Evolutionary conservation across 2,888 invertebrate species (phyloP).

Genomic region (Asteroscopus sphinx): DNA sequence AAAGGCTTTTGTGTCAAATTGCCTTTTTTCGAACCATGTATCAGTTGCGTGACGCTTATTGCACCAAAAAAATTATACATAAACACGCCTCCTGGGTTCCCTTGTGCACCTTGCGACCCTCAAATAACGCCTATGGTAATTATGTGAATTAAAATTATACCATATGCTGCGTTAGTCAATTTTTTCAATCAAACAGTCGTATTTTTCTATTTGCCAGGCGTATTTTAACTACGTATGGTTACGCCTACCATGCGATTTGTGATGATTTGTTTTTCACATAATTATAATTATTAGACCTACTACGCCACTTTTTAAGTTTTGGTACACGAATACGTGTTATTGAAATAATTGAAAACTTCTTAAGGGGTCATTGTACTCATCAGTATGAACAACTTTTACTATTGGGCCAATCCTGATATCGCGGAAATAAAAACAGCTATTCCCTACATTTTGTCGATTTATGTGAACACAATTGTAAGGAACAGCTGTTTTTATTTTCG

Average conservation of each 20-base stretch:
- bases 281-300: no score
- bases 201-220: conserved; percentile 46
- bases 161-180: conserved; percentile 55
- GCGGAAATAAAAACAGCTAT: no score
- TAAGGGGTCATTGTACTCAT: no score
- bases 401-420: no score
- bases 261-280: not conserved
- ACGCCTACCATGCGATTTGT: conserved; percentile 23
- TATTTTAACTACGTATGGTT: conserved; percentile 14
- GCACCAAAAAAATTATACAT: conserved; percentile 71
- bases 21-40: conserved; percentile 28
- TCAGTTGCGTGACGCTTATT: conserved; percentile 56
- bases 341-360: no score
- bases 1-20: conserved; percentile 15
- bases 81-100: conserved; percentile 59
- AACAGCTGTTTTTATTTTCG: no score
- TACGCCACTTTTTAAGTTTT: no score
- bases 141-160: conserved; percentile 54
- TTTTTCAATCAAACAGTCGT: conserved; percentile 32
- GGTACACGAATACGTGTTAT: no score
- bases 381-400: no score
- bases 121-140: conserved; percentile 66
- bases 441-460: no score
- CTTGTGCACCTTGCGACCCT: conserved; percentile 60
- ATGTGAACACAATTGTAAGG: no score